These are phyloP conservation scores for Drosophila guanche DNA, from an alignment of 1,140 invertebrate species.

Conservation along the genomic window DNA sequence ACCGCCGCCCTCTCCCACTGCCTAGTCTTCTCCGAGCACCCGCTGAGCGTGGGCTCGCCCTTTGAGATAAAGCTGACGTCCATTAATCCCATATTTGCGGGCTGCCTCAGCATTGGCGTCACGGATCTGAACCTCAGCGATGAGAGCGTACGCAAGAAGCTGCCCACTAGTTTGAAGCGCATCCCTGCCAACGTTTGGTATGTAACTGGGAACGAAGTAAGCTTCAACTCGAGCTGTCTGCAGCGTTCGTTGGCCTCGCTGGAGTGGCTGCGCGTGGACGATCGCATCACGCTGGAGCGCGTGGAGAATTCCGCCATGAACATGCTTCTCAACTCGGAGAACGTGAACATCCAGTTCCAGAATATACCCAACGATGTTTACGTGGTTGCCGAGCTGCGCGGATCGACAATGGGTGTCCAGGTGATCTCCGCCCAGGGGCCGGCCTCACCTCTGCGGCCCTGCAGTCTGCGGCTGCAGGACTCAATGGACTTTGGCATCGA, in stretches of 20 bases:
- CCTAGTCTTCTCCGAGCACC: constrained; percentile 81
- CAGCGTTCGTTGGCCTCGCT: constrained; percentile 89
- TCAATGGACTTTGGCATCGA: constrained; percentile 87
- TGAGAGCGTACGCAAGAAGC: constrained; percentile 77
- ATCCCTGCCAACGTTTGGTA: constrained; percentile 82
- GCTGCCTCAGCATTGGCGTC: constrained; percentile 78
- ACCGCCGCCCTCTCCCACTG: constrained; percentile 73
- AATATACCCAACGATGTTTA: constrained; percentile 88
- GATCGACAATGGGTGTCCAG: constrained; percentile 87
- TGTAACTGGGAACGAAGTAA: constrained; percentile 87
- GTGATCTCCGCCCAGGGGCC: constrained; percentile 85
- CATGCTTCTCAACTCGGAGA: constrained; percentile 91
- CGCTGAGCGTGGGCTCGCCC: constrained; percentile 74
- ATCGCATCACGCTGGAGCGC: constrained; percentile 88
- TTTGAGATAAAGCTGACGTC: constrained; percentile 80
- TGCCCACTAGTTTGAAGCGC: constrained; percentile 71
- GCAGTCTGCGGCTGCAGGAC: constrained; percentile 86
- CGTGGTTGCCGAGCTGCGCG: constrained; percentile 86
- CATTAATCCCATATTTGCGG: constrained; percentile 79
- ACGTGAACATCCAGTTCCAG: constrained; percentile 91
- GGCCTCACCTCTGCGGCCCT: constrained; percentile 85
- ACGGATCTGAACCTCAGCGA: constrained; percentile 81
- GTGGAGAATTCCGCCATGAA: constrained; percentile 86
- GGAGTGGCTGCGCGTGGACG: constrained; percentile 91
- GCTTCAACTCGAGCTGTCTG: constrained; percentile 85